phyloP scores from a whole-genome alignment of 2,888 invertebrate genomes.

The Encarsia formosa region DNA sequence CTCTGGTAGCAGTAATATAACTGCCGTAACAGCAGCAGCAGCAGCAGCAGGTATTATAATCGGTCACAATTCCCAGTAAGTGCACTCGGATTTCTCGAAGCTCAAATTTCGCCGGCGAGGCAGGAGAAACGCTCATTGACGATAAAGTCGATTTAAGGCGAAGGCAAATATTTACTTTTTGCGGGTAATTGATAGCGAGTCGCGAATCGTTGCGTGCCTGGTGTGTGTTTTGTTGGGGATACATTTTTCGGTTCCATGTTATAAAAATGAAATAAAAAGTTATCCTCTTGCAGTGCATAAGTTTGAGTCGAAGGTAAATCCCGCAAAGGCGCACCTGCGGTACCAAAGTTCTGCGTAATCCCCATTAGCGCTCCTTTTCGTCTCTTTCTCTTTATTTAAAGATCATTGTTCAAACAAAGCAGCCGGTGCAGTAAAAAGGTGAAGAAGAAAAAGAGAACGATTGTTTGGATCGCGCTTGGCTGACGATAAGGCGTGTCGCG shows the following conservation, averaged over 20 bases:
- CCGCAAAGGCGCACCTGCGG: too few species aligned
- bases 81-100: slow-evolving; percentile 14
- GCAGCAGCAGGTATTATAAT: too few species aligned
- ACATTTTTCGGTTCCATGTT: too few species aligned
- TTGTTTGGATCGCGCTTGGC: slow-evolving; percentile 21
- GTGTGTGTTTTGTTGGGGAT: too few species aligned
- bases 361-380: not conserved
- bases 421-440: too few species aligned
- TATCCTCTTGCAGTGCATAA: too few species aligned
- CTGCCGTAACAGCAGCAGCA: too few species aligned
- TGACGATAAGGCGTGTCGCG: slow-evolving; percentile 15
- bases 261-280: too few species aligned
- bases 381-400: not conserved
- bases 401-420: slow-evolving; percentile 11
- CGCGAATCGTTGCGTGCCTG: too few species aligned
- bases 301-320: too few species aligned
- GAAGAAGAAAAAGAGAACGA: too few species aligned
- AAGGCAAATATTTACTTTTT: slow-evolving; percentile 16
- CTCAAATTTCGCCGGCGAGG: slow-evolving; percentile 12
- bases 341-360: not conserved
- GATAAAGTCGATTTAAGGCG: slow-evolving; percentile 3
- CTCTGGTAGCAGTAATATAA: too few species aligned
- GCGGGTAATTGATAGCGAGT: slow-evolving; percentile 11
- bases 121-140: slow-evolving; percentile 1
- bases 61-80: not conserved